Evolutionary conservation across 92 coral and sea anemone genomes (phyloP), one percentile per base, ranked within the genome.

Genomic region (Palythoa grandiflora): DNA sequence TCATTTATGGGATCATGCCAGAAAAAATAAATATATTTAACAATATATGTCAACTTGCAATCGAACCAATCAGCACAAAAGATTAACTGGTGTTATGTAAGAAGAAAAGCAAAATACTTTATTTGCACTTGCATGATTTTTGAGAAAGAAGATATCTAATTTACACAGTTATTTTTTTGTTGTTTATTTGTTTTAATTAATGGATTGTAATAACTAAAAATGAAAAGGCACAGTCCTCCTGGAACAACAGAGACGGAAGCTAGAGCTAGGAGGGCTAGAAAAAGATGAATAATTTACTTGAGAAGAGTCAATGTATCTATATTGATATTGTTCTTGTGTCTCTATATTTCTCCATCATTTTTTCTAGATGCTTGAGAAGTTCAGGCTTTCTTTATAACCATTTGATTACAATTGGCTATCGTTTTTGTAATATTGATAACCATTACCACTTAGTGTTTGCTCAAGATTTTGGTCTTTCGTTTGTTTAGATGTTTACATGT

Each of bases 21-120:
- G 78, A 73, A 73, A 73, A 73, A 73, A 44, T 39, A 47, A 73
- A 73, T 71, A 71, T 71, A 73, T 76, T 76, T 76, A 8, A 76
- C 63, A 52, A 76, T 77, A 77, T 77, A 77, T 77, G 83, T 77
- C 60, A 75, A 75, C 79, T 75, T 75, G 79, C 79, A 75, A 75
- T 75, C 79, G 79, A 37, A 44, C 79, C 79, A 75, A 75, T 77
- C 83, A 77, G 83, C 83, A 77, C 83, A 16, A 11, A 77, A 77
- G 68, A 55, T 77, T 53, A 77, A 77, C 83, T 55, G 83, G 68
- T 77, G 83, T 77, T 54, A 54, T 21, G 83, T 53, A 77, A 77
- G 66, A 77, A 77, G 19, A 77, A 77, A 77, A 77, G 81, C 81
- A 77, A 77, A 40, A 53, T 77, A 77, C 81, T 77, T 77, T 77